Conservation (phyloP, 2,113 vertebrate genomes). For the Poeciliopsis retropinna region DNA sequence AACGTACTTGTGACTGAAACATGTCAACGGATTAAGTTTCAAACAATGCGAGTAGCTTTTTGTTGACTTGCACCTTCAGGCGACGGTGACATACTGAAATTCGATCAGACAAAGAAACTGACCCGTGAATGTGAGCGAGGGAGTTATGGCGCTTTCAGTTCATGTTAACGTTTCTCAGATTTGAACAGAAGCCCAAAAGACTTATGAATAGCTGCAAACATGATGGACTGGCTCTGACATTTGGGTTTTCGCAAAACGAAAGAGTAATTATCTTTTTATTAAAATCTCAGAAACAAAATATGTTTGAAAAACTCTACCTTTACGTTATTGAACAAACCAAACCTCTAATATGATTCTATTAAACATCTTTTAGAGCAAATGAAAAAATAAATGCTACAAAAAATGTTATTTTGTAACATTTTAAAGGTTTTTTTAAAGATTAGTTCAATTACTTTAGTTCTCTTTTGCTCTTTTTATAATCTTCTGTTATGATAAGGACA, state of each 20-base stretch:
- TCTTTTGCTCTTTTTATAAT: too few species aligned
- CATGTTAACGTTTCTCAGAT: not conserved
- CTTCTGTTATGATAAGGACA: too few species aligned
- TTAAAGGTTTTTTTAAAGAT: not conserved
- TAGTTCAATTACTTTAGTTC: too few species aligned
- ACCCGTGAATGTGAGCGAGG: not conserved
- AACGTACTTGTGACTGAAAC: not conserved
- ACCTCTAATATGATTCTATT: not conserved
- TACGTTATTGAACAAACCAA: not conserved
- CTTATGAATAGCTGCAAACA: too few species aligned
- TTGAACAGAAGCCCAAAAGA: too few species aligned
- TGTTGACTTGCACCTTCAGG: not conserved
- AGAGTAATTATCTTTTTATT: too few species aligned
- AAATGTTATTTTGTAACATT: not conserved
- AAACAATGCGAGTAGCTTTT: slow-evolving; percentile 3
- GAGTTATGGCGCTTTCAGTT: not conserved
- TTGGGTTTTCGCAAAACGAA: not conserved
- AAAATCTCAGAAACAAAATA: too few species aligned
- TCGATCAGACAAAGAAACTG: slow-evolving; percentile 7
- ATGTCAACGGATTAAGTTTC: not conserved
- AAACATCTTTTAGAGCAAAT: not conserved
- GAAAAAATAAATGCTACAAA: not conserved
- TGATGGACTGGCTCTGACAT: not conserved
- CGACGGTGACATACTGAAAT: not conserved
- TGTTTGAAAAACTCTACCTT: too few species aligned